These are phyloP conservation scores for Aurelia sp. DNA, from an alignment of 30 jellyfish, hydroid and myxozoan genomes.

Conservation along the genomic window DNA sequence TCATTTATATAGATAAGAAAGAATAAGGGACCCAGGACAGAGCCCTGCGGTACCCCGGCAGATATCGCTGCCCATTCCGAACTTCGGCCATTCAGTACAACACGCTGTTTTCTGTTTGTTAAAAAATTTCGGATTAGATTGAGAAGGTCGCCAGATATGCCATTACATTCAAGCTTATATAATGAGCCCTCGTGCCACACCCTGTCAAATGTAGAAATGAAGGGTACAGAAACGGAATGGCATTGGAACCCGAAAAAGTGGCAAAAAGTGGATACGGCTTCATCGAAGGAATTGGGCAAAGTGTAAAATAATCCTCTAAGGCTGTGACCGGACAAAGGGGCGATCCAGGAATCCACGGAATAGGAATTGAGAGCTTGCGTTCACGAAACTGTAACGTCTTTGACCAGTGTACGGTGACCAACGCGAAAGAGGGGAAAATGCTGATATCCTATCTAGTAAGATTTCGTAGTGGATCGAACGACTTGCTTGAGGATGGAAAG, in stretches of 20 bases:
- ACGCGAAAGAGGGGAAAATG: not conserved
- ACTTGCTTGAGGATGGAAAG: not conserved
- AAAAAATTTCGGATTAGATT: no score
- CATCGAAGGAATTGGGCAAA: not conserved
- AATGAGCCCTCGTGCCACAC: no score
- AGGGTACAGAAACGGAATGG: not conserved
- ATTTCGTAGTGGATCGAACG: not conserved
- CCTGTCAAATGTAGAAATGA: not conserved
- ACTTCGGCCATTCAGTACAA: no score
- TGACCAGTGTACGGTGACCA: not conserved
- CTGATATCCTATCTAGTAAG: not conserved
- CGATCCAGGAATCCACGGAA: not conserved
- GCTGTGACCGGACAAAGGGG: slow-evolving; percentile 2
- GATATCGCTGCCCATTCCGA: no score
- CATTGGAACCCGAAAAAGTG: not conserved
- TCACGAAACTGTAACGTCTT: not conserved
- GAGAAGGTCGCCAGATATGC: no score
- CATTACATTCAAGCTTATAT: no score
- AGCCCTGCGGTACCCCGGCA: no score
- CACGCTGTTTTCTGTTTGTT: no score
- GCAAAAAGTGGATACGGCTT: not conserved
- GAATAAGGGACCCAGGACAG: no score
- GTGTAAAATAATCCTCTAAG: not conserved
- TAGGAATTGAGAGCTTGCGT: not conserved
- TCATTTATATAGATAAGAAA: no score